Base-by-base conservation (phyloP, 2,888 invertebrate genomes). In the Brachycybe producta region DNA sequence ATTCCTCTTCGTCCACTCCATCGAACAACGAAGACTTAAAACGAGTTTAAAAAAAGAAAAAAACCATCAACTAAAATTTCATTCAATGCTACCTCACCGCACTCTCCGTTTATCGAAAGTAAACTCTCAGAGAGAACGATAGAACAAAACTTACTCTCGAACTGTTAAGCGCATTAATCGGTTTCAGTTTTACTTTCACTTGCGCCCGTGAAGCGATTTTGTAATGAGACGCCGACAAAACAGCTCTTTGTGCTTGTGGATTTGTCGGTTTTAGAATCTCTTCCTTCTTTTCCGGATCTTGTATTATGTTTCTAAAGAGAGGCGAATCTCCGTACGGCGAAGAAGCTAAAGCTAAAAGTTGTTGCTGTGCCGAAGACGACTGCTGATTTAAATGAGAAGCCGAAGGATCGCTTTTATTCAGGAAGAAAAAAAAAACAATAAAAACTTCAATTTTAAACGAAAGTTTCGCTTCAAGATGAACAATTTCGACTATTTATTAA, bases 291-390 rank as follows among this genome's bases (percentile, higher is more conserved):
- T 72, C 71, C 38, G 71, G 70, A 51, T 72, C 71, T 72, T 46
- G 35, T 34, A 46, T 28, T 35, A 38, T 42, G 62, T 84, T 84
- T 60, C 82, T 82, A 65, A 86, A 81, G 1, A 92, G 75, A 0
- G 86, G 82, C 30, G 82, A 82, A 64, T 90, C 86, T 0, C 91
- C 90, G 62, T 86, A 92, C 0, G 91, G 91, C 0, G 83, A 75
- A 1, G 82, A 78, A 0, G 83, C 80, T 35, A 88, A 70, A 13
- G 62, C 60, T 36, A 62, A 45, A 21, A 67, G 52, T 50, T 67
- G 67, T 43, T 70, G 67, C 49, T 84, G 65, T 23, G 83, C 80
- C 62, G 82, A 80, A 55, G 83, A 82, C 35, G 64, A 63, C 65
- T 55, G 51, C 7, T 54, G 47, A 11, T 43, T 24, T 11, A 47